Conservation (phyloP, 2,797 vertebrate genomes). For the Halcyon badia region DNA sequence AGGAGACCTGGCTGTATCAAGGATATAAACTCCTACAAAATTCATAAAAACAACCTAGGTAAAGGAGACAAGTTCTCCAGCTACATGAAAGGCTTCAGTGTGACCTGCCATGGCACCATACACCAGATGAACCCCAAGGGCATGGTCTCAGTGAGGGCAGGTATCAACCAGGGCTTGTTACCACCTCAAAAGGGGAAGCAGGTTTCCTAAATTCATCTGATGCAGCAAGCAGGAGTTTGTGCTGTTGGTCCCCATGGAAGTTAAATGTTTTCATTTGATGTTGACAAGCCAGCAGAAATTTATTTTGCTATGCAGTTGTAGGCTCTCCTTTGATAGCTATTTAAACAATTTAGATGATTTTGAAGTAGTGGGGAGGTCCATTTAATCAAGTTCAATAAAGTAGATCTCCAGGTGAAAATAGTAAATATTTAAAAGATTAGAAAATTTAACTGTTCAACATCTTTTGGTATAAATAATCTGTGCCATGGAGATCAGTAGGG, state of each 20-base stretch:
- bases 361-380: constrained; percentile 34
- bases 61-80: background rate
- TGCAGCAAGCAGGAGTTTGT: background rate
- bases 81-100: accelerated
- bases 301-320: constrained; percentile 57
- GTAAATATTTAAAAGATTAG: background rate
- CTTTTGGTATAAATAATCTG: background rate
- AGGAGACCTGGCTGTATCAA: background rate
- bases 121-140: background rate
- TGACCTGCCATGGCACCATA: background rate
- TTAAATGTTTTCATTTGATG: background rate
- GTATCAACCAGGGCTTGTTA: background rate
- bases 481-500: background rate
- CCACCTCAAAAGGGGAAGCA: background rate
- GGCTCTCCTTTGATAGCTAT: constrained; percentile 54
- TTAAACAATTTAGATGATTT: constrained; percentile 57
- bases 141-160: background rate
- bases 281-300: constrained; percentile 63
- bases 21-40: background rate
- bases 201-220: background rate
- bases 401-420: constrained; percentile 63
- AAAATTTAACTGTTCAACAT: background rate
- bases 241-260: background rate
- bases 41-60: background rate
- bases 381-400: constrained; percentile 69